phyloP scores from a whole-genome alignment of 2,888 invertebrate genomes.

The Dicroscelio sp. region DNA sequence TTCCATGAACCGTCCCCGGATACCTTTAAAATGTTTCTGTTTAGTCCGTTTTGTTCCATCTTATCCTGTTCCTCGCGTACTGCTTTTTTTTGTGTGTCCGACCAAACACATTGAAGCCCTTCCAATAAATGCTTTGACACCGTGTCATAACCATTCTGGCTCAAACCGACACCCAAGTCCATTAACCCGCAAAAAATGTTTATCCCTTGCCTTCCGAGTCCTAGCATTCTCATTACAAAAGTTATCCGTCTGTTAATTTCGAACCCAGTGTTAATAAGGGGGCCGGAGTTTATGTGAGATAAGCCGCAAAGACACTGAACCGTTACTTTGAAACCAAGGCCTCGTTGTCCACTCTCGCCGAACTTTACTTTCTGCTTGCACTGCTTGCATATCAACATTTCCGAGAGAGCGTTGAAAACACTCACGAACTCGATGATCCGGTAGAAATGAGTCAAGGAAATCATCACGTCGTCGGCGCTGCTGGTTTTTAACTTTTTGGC shows the following conservation, averaged over 20 bases:
- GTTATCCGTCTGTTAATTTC: slow-evolving; percentile 83
- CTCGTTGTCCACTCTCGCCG: slow-evolving; percentile 41
- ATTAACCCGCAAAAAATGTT: slow-evolving; percentile 83
- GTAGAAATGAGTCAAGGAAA: slow-evolving; percentile 21
- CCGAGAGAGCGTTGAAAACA: slow-evolving; percentile 51
- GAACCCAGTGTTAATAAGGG: slow-evolving; percentile 46
- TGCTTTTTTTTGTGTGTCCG: slow-evolving; percentile 14
- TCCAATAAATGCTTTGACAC: slow-evolving; percentile 26
- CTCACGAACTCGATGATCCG: slow-evolving; percentile 64
- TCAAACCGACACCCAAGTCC: slow-evolving; percentile 74
- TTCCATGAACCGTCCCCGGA: slow-evolving; percentile 54
- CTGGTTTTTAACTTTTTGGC: slow-evolving; percentile 38
- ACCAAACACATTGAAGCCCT: slow-evolving; percentile 33
- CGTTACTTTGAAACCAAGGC: slow-evolving; percentile 56
- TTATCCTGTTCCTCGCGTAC: slow-evolving; percentile 19
- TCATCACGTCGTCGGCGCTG: slow-evolving; percentile 44
- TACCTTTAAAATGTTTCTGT: slow-evolving; percentile 43
- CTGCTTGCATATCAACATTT: slow-evolving; percentile 41
- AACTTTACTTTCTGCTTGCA: slow-evolving; percentile 60
- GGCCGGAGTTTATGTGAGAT: slow-evolving; percentile 30
- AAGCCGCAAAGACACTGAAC: slow-evolving; percentile 49
- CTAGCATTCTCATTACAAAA: slow-evolving; percentile 82
- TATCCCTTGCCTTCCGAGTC: slow-evolving; percentile 78
- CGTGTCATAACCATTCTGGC: slow-evolving; percentile 25
- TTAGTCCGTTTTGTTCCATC: neutral